A percentile compares a stretch with the other conserved stretches of the same genome.
phyloP scores from a whole-genome alignment of 2,113 vertebrate genomes.

The Nematolebias whitei region DNA sequence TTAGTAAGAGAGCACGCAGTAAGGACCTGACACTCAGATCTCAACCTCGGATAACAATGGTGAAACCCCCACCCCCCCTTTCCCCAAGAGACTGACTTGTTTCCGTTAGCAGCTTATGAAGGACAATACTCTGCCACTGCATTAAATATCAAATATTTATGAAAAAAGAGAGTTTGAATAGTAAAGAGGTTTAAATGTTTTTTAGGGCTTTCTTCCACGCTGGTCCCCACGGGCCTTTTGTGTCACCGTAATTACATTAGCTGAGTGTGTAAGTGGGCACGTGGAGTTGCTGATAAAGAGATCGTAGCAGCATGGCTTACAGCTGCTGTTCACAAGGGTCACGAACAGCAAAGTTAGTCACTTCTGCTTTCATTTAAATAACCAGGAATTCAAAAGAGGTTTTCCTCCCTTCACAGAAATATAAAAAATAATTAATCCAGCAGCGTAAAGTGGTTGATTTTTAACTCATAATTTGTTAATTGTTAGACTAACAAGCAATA shows the following conservation, averaged over 20 bases:
- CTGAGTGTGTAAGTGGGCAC: conserved; percentile 48
- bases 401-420: background rate
- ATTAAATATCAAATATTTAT: conserved; percentile 69
- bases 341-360: conserved; percentile 51
- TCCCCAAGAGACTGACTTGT: conserved; percentile 49
- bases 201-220: conserved; percentile 47
- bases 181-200: conserved; percentile 63
- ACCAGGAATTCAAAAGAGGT: conserved; percentile 7
- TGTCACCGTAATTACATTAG: conserved; percentile 65
- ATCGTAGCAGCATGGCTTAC: conserved; percentile 61
- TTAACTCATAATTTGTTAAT: conserved; percentile 19
- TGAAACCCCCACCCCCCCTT: conserved; percentile 37
- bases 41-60: conserved; percentile 69
- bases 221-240: conserved; percentile 40
- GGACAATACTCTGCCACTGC: conserved; percentile 67
- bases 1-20: conserved; percentile 83
- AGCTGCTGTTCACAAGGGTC: conserved; percentile 61
- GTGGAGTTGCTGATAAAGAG: conserved; percentile 48
- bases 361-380: conserved; percentile 36
- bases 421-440: conserved; percentile 15
- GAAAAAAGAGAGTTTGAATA: conserved; percentile 46
- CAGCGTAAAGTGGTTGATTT: conserved; percentile 30
- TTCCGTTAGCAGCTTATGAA: conserved; percentile 63
- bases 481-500: conserved; percentile 19
- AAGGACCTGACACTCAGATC: conserved; percentile 76